A percentile compares a stretch with the other conserved stretches of the same genome.
These are phyloP conservation scores for Tetrapedia diversipes DNA, from an alignment of 2,888 invertebrate genomes.

Conservation along the genomic window DNA sequence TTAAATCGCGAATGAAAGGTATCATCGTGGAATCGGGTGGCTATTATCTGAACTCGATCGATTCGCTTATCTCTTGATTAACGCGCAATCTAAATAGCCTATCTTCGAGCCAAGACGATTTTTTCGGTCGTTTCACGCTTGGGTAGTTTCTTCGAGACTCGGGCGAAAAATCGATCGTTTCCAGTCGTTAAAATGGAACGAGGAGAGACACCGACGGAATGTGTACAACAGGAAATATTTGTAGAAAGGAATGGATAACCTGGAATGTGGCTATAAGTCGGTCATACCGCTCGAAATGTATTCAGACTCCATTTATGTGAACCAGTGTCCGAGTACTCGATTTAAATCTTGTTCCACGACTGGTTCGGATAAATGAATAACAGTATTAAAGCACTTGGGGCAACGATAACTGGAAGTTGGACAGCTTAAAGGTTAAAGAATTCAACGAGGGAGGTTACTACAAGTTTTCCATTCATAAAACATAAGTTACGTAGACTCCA, in stretches of 20 bases:
- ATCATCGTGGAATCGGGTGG: neutral
- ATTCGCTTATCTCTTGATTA: conserved; percentile 24
- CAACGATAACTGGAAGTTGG: too few species aligned
- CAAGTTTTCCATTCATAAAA: too few species aligned
- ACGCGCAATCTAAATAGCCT: conserved; percentile 34
- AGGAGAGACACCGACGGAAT: neutral
- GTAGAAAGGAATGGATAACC: too few species aligned
- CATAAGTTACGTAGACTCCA: too few species aligned
- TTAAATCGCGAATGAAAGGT: neutral
- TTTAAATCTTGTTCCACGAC: too few species aligned
- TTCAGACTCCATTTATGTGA: too few species aligned
- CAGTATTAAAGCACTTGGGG: too few species aligned
- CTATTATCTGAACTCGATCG: conserved; percentile 34
- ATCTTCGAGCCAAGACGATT: conserved; percentile 10
- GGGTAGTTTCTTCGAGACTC: neutral
- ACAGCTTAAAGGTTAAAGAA: too few species aligned
- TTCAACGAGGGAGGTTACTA: too few species aligned
- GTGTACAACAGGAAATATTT: conserved; percentile 5
- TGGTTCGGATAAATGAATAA: too few species aligned
- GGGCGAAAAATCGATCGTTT: neutral
- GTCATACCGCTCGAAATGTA: conserved; percentile 14
- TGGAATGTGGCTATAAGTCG: neutral
- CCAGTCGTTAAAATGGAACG: neutral
- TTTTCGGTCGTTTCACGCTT: neutral
- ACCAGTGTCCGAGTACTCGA: too few species aligned